These are phyloP conservation scores for Xiphydria camelus DNA, from an alignment of 2,888 invertebrate genomes.

Conservation along the genomic window DNA sequence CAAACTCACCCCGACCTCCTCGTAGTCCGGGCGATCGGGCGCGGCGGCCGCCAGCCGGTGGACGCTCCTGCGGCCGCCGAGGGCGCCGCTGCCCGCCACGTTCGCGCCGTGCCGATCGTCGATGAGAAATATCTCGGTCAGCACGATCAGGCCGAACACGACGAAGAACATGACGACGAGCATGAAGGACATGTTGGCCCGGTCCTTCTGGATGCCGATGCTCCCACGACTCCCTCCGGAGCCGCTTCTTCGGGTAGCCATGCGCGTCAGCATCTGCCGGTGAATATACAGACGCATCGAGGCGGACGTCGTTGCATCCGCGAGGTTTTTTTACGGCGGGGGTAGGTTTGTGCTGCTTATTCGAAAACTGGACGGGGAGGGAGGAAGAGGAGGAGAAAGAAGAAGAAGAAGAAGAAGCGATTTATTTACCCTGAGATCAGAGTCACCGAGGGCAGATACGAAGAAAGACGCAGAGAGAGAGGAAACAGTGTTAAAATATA, in stretches of 20 bases:
- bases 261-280: constrained; percentile 32
- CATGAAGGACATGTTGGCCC: constrained; percentile 87
- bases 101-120: constrained; percentile 62
- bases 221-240: constrained; percentile 57
- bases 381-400: no score
- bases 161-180: constrained; percentile 90
- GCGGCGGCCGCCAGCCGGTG: constrained; percentile 57
- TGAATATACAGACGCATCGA: no score
- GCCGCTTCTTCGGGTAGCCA: constrained; percentile 59
- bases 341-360: no score
- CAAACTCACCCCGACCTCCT: constrained; percentile 65
- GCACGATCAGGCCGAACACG: constrained; percentile 83
- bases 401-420: no score
- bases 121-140: constrained; percentile 80
- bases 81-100: constrained; percentile 62
- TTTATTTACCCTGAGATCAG: no score
- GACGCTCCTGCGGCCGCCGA: constrained; percentile 60
- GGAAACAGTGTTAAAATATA: no score
- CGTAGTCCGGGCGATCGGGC: constrained; percentile 67
- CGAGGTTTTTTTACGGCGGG: no score
- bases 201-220: constrained; percentile 69
- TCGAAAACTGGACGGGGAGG: no score
- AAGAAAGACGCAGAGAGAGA: no score
- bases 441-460: no score
- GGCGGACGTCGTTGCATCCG: no score